Evolutionary conservation across 2,797 vertebrate genomes (phyloP), one percentile per base, ranked within the genome.

Genomic region (Sebastiscus tertius): DNA sequence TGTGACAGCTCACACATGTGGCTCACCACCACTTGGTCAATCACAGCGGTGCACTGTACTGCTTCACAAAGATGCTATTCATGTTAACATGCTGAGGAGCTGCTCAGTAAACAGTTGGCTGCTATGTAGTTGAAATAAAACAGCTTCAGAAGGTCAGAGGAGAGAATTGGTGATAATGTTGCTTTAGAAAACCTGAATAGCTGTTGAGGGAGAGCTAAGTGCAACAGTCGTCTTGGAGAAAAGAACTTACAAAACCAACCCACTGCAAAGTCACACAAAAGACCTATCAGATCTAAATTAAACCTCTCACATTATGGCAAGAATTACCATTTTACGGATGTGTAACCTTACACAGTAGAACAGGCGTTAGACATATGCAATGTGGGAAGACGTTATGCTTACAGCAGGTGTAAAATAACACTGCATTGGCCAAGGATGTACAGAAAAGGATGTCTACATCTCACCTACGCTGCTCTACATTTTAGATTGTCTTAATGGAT

Each of bases 331-430:
- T 52, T 69, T 24, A 55, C 8, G 13, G 26, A 70, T 67, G 24
- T 46, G 55, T 14, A 33, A 64, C 13, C 36, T 52, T 26, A 58
- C 16, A 42, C 33, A 31, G 29, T 18, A 62, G 46, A 72, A 72
- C 2, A 64, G 65, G 13, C 12, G 9, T 60, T 55, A 82, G 20
- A 73, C 62, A 81, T 81, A 80, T 73, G 79, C 65, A 60, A 72
- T 4, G 79, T 86, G 63, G 78, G 58, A 80, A 74, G 68, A 34
- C 14, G 75, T 52, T 78, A 63, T 79, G 54, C 62, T 72, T 31
- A 24, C 54, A 24, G 55, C n/a, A 36, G 33, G 59, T 67, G 33
- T 80, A 75, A 87, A 79, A 68, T 72, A 59, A 73, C 65, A 69
- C 52, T 39, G 31, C 61, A 24, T 7, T 66, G 27, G 56, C 59